A percentile compares a stretch with the other conserved stretches of the same genome.
These are phyloP conservation scores for Polyommatus icarus DNA, from an alignment of 2,888 invertebrate genomes.

Conservation along the genomic window DNA sequence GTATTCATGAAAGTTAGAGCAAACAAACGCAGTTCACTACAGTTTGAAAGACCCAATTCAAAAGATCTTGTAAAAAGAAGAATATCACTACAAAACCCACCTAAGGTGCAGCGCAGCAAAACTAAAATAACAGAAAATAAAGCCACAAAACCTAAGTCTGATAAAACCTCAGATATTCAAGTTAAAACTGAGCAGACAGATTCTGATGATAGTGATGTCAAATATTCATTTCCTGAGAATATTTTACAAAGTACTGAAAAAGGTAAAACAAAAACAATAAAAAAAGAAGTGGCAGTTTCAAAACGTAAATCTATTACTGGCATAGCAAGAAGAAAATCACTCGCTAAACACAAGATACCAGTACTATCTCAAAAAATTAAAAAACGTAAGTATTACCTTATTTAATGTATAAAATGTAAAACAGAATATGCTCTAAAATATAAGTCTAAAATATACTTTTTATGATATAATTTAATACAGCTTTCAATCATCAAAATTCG, in stretches of 20 bases:
- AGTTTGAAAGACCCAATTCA: constrained; percentile 67
- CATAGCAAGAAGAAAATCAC: constrained; percentile 66
- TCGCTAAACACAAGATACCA: constrained; percentile 56
- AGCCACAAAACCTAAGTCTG: constrained; percentile 38
- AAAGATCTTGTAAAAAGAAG: constrained; percentile 64
- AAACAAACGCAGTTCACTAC: constrained; percentile 65
- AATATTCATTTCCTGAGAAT: constrained; percentile 69
- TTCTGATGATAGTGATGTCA: constrained; percentile 72
- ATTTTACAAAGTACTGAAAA: constrained; percentile 34
- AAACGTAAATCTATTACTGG: constrained; percentile 62
- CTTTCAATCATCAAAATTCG: no score
- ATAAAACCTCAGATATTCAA: constrained; percentile 47
- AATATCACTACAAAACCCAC: constrained; percentile 66
- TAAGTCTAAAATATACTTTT: no score
- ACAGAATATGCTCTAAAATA: no score
- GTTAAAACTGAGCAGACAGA: constrained; percentile 58
- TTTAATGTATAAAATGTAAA: background rate
- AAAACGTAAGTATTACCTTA: constrained; percentile 60
- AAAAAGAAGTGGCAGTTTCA: constrained; percentile 53
- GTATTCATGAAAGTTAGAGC: constrained; percentile 66
- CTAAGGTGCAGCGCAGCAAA: constrained; percentile 65
- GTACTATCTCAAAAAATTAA: constrained; percentile 56
- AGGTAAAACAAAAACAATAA: constrained; percentile 44
- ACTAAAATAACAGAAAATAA: constrained; percentile 55
- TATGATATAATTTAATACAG: no score